Conservation (phyloP, 2,888 invertebrate genomes). For the Trichacis sp. region DNA sequence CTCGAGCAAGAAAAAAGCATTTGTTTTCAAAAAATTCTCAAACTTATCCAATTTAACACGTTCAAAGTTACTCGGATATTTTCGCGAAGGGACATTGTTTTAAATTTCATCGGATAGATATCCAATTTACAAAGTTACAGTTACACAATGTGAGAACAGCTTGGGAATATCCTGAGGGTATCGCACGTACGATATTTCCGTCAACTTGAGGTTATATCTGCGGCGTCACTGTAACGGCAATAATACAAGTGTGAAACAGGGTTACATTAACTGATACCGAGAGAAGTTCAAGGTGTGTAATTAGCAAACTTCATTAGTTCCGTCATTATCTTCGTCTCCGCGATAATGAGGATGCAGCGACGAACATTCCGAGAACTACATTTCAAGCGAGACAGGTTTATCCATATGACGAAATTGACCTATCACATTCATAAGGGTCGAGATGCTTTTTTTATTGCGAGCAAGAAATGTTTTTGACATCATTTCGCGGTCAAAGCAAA, state of each 20-base stretch:
- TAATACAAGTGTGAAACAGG: slow-evolving; percentile 32
- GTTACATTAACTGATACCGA: slow-evolving; percentile 29
- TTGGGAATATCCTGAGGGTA: slow-evolving; percentile 29
- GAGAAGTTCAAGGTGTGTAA: slow-evolving; percentile 37
- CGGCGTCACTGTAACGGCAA: slow-evolving; percentile 24
- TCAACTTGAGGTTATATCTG: slow-evolving; percentile 32
- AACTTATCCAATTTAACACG: no score
- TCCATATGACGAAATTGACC: neutral
- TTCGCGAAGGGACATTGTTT: no score
- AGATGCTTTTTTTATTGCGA: neutral
- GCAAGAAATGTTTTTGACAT: neutral
- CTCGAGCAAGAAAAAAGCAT: no score
- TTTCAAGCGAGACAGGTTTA: neutral
- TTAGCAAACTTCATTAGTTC: slow-evolving; percentile 36
- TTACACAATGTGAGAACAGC: slow-evolving; percentile 36
- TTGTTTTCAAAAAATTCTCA: no score
- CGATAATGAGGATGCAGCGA: slow-evolving; percentile 5
- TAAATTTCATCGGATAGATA: neutral
- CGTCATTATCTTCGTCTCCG: slow-evolving; percentile 31
- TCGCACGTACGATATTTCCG: slow-evolving; percentile 31
- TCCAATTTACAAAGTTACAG: slow-evolving; percentile 28
- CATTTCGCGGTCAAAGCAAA: neutral
- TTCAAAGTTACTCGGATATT: no score
- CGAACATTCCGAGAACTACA: neutral
- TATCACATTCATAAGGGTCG: neutral